Evolutionary conservation across 2,888 invertebrate species (phyloP), one percentile per base, ranked within the genome.

Genomic region (Cantharis nigra): DNA sequence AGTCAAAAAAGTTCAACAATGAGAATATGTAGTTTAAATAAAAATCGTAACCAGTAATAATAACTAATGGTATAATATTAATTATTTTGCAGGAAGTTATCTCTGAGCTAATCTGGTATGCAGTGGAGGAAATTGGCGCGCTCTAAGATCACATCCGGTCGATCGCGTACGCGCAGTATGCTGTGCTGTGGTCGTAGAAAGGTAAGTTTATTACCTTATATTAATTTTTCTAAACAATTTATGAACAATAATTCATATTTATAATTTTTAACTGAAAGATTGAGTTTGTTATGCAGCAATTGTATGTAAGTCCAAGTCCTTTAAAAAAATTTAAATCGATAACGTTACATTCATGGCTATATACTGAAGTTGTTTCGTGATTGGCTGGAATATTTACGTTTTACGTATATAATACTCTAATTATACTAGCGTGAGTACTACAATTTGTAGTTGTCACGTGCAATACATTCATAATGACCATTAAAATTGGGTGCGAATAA

Each of bases 151-250:
- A 87, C 87, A 84, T 88, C 89, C 86, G 91, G 91, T 89, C 93
- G 93, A 91, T 94, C 94, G 92, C 94, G 94, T 92, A 91, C 91
- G 90, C 91, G 91, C 91, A 94, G 93, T 92, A 96, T 96, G 96
- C 95, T 96, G 92, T 96, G 96, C 93, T 96, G 96, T 93, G 96
- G 96, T 92, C 94, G 96, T 91, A 95, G 96, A 92, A 96, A 96
- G 95, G 96, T 96, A 91, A 92, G 91, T 63, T 70, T 67, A n/a
- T 26, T 9, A 49, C 49, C 49, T 49, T n/a, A n/a, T n/a, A 49
- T 49, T 49, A 49, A 49, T 49, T 49, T 49, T n/a, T 5, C n/a
- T 49, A 49, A n/a, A 49, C 49, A 49, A 49, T n/a, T 49, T 49
- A n/a, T n/a, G n/a, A 49, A 49, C n/a, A 49, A n/a, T 49, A 49